These are phyloP conservation scores for Drosophila ezoana DNA, from an alignment of 2,888 invertebrate species.

Conservation along the genomic window DNA sequence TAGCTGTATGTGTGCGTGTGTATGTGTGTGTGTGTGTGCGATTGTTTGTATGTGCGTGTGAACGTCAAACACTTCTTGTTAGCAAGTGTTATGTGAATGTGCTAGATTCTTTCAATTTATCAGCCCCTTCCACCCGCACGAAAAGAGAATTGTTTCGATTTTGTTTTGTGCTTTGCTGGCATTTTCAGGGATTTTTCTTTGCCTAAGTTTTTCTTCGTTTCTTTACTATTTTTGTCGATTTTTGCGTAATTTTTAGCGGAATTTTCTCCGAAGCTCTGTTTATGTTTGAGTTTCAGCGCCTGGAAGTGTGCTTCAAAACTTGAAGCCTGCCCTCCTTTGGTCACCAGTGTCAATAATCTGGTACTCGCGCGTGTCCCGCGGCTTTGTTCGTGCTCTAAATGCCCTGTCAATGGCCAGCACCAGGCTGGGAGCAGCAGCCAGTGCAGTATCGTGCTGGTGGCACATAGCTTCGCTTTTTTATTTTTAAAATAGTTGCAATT, in stretches of 20 bases:
- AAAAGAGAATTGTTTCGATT: conserved; percentile 29
- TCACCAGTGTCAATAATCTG: conserved; percentile 33
- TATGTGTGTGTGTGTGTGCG: conserved; percentile 24
- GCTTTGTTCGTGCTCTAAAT: conserved; percentile 56
- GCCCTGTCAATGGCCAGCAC: conserved; percentile 32
- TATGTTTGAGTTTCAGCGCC: conserved; percentile 57
- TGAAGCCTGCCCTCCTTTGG: not conserved
- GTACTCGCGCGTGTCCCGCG: conserved; percentile 64
- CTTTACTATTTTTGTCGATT: conserved; percentile 23
- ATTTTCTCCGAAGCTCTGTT: conserved; percentile 50
- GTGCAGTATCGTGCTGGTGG: conserved; percentile 24
- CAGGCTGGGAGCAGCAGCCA: conserved; percentile 1
- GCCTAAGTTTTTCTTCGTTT: conserved; percentile 4
- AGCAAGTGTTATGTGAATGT: conserved; percentile 62
- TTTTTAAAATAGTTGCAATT: conserved; percentile 63
- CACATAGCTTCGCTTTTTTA: conserved; percentile 39
- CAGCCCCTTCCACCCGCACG: not conserved
- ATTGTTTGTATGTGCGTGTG: conserved; percentile 42
- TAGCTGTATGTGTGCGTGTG: conserved; percentile 12
- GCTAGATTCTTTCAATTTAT: conserved; percentile 52
- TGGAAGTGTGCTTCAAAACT: conserved; percentile 47
- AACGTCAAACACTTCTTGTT: conserved; percentile 70
- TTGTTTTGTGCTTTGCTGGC: conserved; percentile 62
- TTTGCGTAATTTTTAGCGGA: conserved; percentile 51
- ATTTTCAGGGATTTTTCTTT: conserved; percentile 34